Conservation (phyloP, 2,113 vertebrate species). For the Zeus faber region DNA sequence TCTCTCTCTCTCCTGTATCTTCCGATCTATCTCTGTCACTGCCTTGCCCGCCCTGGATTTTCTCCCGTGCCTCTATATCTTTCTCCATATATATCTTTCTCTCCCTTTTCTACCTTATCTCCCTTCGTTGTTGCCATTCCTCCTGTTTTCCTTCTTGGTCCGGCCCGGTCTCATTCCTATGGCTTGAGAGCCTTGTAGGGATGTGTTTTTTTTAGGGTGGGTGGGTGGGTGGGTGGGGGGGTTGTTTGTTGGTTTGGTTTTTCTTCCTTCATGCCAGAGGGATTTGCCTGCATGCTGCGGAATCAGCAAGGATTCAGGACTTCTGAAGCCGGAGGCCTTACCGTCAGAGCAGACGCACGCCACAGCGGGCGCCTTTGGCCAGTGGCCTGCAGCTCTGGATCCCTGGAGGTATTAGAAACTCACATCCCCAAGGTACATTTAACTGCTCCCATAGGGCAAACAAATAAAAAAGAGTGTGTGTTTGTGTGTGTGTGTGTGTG, state of each 20-base stretch:
- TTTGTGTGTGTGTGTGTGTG: no score
- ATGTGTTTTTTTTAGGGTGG: not conserved
- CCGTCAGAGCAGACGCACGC: constrained; percentile 39
- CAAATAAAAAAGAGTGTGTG: no score
- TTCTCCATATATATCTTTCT: not conserved
- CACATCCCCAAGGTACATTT: constrained; percentile 55
- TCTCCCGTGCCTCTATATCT: not conserved
- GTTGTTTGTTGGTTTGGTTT: no score
- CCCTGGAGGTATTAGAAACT: constrained; percentile 23
- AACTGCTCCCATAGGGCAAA: constrained; percentile 34
- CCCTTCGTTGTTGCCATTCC: not conserved
- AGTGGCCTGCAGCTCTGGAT: constrained; percentile 36
- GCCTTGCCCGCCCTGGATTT: not conserved
- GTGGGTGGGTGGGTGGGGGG: no score
- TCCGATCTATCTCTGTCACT: constrained; percentile 13
- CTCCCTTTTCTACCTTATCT: constrained; percentile 15
- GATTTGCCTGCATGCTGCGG: constrained; percentile 47
- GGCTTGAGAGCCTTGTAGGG: constrained; percentile 28
- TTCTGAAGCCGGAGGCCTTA: constrained; percentile 59
- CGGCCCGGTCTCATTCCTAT: constrained; percentile 10
- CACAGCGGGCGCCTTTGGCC: constrained; percentile 53
- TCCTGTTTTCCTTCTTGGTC: not conserved
- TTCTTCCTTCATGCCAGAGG: constrained; percentile 35
- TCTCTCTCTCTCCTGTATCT: constrained; percentile 10
- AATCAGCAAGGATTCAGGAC: constrained; percentile 61